Evolutionary conservation across 2,113 vertebrate genomes (phyloP).

Genomic region (Myxocyprinus asiaticus): DNA sequence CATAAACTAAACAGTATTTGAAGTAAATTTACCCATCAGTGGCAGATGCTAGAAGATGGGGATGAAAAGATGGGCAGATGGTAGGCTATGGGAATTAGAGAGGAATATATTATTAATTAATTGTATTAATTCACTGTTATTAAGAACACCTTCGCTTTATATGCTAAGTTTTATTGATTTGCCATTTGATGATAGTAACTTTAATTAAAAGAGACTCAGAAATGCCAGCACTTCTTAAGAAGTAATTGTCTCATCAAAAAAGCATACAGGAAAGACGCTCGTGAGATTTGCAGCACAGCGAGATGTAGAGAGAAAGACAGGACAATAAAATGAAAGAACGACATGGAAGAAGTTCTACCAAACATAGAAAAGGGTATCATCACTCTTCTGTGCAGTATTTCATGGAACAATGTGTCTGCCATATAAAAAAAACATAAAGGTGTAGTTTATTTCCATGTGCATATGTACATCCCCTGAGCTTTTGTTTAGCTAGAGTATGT

Average conservation of each 20-base stretch:
- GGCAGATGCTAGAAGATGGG: not conserved
- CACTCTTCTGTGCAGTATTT: not conserved
- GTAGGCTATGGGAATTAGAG: not conserved
- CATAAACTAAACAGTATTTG: no score
- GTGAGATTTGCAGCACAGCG: not conserved
- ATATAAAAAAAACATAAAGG: no score
- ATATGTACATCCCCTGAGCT: no score
- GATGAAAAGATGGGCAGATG: not conserved
- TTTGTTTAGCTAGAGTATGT: no score
- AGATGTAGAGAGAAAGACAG: not conserved
- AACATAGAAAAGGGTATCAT: not conserved
- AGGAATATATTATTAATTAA: not conserved
- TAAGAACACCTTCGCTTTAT: slow-evolving; percentile 17
- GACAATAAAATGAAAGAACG: not conserved
- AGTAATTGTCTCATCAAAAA: not conserved
- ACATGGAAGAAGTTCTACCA: not conserved
- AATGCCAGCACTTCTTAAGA: slow-evolving; percentile 24
- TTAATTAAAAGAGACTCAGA: slow-evolving; percentile 24
- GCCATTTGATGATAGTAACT: slow-evolving; percentile 1
- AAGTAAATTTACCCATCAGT: not conserved
- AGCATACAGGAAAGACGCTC: not conserved
- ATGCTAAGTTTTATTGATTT: slow-evolving; percentile 27
- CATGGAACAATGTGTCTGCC: not conserved
- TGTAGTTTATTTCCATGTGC: no score
- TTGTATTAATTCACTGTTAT: slow-evolving; percentile 25